A percentile compares a stretch with the other conserved stretches of the same genome.
These are phyloP conservation scores for Piaya cayana DNA, from an alignment of 2,113 vertebrate genomes.

Conservation along the genomic window DNA sequence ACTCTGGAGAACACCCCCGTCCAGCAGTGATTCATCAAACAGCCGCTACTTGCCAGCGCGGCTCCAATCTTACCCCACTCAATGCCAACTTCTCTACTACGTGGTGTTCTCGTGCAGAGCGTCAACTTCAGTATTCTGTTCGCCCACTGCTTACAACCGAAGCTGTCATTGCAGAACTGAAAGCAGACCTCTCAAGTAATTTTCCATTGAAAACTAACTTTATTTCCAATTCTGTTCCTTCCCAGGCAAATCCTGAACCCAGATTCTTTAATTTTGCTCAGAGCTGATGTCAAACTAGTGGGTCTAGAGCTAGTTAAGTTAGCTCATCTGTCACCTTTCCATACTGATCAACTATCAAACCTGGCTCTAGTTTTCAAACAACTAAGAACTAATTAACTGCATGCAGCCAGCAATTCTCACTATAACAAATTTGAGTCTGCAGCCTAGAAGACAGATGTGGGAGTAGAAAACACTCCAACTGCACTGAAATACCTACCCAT, in stretches of 20 bases:
- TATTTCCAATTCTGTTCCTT: not conserved
- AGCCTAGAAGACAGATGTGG: not conserved
- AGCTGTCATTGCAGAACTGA: not conserved
- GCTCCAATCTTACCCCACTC: not conserved
- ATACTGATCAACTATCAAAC: not conserved
- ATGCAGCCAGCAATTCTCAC: not conserved
- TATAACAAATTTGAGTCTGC: not conserved
- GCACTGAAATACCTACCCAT: not conserved
- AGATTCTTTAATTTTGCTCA: not conserved
- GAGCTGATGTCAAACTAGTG: not conserved
- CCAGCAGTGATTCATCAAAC: not conserved
- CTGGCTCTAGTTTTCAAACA: not conserved
- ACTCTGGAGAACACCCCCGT: not conserved
- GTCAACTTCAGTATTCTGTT: not conserved
- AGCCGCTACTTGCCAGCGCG: not conserved
- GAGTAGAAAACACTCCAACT: not conserved
- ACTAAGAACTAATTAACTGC: not conserved
- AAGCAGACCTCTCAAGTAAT: not conserved
- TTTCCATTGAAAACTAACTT: not conserved
- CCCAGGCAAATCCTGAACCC: rapidly evolving
- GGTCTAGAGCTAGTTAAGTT: not conserved
- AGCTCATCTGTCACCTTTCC: not conserved
- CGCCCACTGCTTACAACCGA: not conserved
- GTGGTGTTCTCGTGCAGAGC: not conserved
- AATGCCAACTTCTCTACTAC: rapidly evolving